Evolutionary conservation across 2,113 vertebrate species (phyloP), one percentile per base, ranked within the genome.

Genomic region (Chlorodrepanis virens): DNA sequence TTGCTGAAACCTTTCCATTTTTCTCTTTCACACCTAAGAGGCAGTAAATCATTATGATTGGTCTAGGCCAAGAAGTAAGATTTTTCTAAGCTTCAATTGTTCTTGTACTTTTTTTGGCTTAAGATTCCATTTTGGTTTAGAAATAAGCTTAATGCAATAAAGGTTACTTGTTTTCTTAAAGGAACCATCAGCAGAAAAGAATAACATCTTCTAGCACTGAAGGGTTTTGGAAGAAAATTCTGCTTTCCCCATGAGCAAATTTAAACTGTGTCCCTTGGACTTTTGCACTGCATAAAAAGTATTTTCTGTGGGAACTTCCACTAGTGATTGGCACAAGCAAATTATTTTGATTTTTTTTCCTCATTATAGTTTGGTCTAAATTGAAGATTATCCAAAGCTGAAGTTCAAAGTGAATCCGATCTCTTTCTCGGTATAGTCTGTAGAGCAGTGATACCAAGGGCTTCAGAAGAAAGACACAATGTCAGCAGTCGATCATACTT

Each of bases 11-110:
- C 85, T 97, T 96, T 95, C 72, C 57, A 63, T 59, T 81, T 89
- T 87, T 92, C 72, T 96, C 44, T 91, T 89, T 84, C 78, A 94
- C 64, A 76, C 35, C 71, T 76, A 63, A 84, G 64, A 56, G 31
- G 63, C 35, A 93, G 63, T 96, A 94, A 78, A 96, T 98, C 93
- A 90, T 97, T 86, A 70, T 97, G 96, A 97, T 42, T 87, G 67
- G 56, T 91, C 80, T 94, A 81, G 71, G 78, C 84, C 76, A 92
- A 97, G 84, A 91, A 91, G 89, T 67, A 78, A 83, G 59, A 89
- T 94, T 95, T 97, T 93, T 97, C 95, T 95, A 69, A 96, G 71
- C 67, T 83, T 83, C 91, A 91, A 35, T 96, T 97, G 74, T 78
- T 97, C 90, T 96, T 98, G 93, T 94, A 89, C 77, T 81, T 97